Base-by-base conservation (phyloP, 2,113 vertebrate genomes). In the Irena cyanogastra region DNA sequence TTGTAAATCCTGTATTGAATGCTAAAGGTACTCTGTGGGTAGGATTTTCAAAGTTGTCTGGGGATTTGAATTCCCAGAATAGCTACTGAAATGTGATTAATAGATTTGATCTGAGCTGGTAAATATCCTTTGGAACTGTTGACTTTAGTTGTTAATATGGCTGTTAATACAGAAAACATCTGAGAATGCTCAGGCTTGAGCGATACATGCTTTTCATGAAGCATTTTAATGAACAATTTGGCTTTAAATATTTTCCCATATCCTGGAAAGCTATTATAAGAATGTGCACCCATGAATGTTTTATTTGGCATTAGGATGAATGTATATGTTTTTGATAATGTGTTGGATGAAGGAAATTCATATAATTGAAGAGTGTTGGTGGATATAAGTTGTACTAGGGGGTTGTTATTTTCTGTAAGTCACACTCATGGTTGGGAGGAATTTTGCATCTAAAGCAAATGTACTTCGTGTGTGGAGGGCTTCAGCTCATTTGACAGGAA, bases 261-360 rank as follows among this genome's bases (percentile, higher is more conserved):
- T 52, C 90, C 68, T 94, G 50, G 72, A 54, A 93, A 92, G 47
- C 35, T 86, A 16, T 83, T 90, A 70, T 45, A 86, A 94, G 90
- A 89, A 70, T 77, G 35, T 60, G 52, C 56, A 30, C 23, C 64
- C 35, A 16, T 70, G 2, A 89, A 90, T 81, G 64, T 83, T 96
- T 94, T 94, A 70, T 87, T 90, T 97, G 93, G 69, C 86, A 37
- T 88, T 90, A 75, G 60, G 44, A 75, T 92, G 80, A 92, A 81
- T 66, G 11, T 93, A 15, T 74, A 54, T 74, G 39, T 10, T 89
- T 90, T 93, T 89, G 86, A 74, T 89, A 85, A 93, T n/a, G 83
- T 94, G 89, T 66, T 92, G 56, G 20, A 56, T 83, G 88, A 92
- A 93, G 83, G n/a, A 83, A 89, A 2, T 61, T 82, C 13, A 7